Conservation (phyloP, 2,113 vertebrate species). For the Oxyura jamaicensis region DNA sequence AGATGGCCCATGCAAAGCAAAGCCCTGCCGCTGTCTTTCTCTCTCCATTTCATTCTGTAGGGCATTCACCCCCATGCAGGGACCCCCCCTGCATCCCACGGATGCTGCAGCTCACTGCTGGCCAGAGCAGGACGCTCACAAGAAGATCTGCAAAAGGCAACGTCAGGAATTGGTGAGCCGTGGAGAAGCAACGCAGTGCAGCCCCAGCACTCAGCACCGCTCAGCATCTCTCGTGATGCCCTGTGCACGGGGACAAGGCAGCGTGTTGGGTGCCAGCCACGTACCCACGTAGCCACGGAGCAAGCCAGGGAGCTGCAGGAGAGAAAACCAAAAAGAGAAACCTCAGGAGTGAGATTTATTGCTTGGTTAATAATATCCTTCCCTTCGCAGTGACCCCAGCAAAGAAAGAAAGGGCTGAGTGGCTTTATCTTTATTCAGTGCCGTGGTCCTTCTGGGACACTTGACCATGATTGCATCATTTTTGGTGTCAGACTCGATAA, state of each 20-base stretch:
- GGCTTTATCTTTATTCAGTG: slow-evolving; percentile 68
- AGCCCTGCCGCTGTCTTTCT: too few relatives aligned
- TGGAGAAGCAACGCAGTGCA: accelerated
- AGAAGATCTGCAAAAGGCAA: too few relatives aligned
- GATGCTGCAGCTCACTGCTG: too few relatives aligned
- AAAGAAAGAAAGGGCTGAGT: slow-evolving; percentile 4
- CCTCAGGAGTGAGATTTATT: slow-evolving; percentile 50
- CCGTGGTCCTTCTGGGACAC: slow-evolving; percentile 59
- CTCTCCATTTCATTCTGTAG: too few relatives aligned
- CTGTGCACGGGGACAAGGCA: accelerated
- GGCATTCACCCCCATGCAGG: too few relatives aligned
- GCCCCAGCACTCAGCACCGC: neutral
- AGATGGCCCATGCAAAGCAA: too few relatives aligned
- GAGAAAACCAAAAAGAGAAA: neutral
- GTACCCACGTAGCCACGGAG: neutral
- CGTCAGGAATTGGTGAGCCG: too few relatives aligned
- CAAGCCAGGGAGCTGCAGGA: neutral
- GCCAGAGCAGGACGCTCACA: too few relatives aligned
- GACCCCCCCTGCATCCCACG: too few relatives aligned
- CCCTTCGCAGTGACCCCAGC: neutral
- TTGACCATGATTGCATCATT: slow-evolving; percentile 74
- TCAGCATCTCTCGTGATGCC: neutral
- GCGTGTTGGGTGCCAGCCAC: neutral
- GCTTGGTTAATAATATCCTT: slow-evolving; percentile 15
- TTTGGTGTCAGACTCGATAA: slow-evolving; percentile 75